phyloP scores from a whole-genome alignment of 2,113 vertebrate species.

The Ophthalmolycus amberensis region DNA sequence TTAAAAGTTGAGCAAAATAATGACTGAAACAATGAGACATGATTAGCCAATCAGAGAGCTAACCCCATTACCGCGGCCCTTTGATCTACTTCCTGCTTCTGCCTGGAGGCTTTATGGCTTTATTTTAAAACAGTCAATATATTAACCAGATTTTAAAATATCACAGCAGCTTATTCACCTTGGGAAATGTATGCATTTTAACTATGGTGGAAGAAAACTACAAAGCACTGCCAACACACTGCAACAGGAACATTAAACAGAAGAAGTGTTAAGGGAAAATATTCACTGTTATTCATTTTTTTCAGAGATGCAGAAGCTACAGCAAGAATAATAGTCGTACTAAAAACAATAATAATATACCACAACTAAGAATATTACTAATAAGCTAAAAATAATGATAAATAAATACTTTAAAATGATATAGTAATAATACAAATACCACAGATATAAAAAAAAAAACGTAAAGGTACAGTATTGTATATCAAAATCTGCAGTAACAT shows the following conservation, averaged over 20 bases:
- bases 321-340: background rate
- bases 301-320: background rate
- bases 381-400: background rate
- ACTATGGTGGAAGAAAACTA: conserved; percentile 28
- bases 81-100: conserved; percentile 73
- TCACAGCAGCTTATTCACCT: conserved; percentile 63
- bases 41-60: conserved; percentile 89
- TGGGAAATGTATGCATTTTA: conserved; percentile 71
- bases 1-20: conserved; percentile 97
- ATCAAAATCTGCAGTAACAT: background rate
- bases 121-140: conserved; percentile 70
- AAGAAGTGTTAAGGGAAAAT: background rate
- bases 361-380: background rate
- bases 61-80: conserved; percentile 68
- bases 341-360: background rate
- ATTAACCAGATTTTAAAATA: conserved; percentile 64
- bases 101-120: conserved; percentile 61
- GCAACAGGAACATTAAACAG: conserved; percentile 19
- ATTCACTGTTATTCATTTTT: background rate
- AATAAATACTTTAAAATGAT: background rate
- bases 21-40: conserved; percentile 93
- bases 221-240: conserved; percentile 34
- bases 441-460: background rate
- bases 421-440: background rate
- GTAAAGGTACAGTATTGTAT: background rate